These are phyloP conservation scores for Lepidurus couesii DNA, from an alignment of 1,140 invertebrate genomes.

Conservation along the genomic window DNA sequence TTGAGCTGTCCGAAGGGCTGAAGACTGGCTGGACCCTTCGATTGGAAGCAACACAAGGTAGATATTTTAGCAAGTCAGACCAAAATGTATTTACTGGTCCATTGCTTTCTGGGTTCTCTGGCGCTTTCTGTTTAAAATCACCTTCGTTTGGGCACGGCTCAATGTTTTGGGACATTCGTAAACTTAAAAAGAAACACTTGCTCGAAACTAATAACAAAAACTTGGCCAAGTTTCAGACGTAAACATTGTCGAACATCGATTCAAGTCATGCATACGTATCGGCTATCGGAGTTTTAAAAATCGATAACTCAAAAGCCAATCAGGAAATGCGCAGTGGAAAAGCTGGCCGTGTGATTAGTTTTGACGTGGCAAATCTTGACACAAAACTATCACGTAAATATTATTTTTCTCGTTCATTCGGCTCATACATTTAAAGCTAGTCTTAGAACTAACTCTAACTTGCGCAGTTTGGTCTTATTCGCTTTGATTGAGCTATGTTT, in stretches of 20 bases:
- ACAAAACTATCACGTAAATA: background rate
- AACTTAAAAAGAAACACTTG: background rate
- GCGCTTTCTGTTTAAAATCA: background rate
- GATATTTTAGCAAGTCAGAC: background rate
- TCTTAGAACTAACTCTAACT: background rate
- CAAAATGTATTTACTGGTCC: background rate
- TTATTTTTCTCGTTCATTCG: background rate
- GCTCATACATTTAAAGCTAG: background rate
- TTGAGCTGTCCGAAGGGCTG: background rate
- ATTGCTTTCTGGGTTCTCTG: background rate
- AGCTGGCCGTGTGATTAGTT: background rate
- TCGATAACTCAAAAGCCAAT: background rate
- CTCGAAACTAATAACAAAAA: background rate
- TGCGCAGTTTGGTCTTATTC: too few relatives aligned
- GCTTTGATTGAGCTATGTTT: too few relatives aligned
- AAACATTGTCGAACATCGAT: background rate
- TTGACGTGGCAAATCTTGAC: conserved; percentile 5
- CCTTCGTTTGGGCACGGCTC: background rate
- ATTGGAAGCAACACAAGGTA: background rate
- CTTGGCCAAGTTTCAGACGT: background rate
- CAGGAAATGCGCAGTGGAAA: conserved; percentile 1
- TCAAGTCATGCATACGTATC: background rate
- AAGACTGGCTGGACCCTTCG: background rate
- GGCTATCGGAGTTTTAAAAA: background rate
- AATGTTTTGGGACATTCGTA: background rate